Evolutionary conservation across 2,797 vertebrate genomes (phyloP).

Genomic region (Scyliorhinus canicula): DNA sequence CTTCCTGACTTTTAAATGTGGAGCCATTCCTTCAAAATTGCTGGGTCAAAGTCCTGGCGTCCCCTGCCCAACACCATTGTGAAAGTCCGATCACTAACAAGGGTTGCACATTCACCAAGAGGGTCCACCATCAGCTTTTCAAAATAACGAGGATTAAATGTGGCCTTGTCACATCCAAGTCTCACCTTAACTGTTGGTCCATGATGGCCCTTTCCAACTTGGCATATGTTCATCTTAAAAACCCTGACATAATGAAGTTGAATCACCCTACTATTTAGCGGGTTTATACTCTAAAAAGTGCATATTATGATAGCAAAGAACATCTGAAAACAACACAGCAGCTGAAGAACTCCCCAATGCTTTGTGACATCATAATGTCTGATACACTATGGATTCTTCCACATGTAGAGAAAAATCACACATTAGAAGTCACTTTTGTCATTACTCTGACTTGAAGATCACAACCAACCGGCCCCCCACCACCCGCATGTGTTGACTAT

Average conservation of each 20-base stretch:
- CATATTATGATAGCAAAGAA: not conserved
- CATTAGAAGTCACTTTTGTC: not conserved
- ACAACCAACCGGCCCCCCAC: no score
- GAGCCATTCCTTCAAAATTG: not conserved
- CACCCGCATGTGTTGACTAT: not conserved
- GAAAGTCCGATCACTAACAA: not conserved
- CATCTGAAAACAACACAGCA: not conserved
- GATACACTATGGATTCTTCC: not conserved
- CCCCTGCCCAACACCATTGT: not conserved
- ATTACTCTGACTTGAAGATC: not conserved
- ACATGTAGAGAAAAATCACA: not conserved
- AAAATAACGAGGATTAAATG: not conserved
- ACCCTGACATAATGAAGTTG: not conserved
- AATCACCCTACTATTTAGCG: not conserved
- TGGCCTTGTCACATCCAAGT: not conserved
- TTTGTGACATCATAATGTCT: slow-evolving; percentile 26
- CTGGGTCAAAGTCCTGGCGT: not conserved
- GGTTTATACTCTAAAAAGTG: not conserved
- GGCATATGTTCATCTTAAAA: not conserved
- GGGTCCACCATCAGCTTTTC: not conserved
- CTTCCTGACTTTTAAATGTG: not conserved
- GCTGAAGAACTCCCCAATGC: not conserved
- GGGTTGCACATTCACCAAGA: not conserved
- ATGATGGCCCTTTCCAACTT: not conserved
- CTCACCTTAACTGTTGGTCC: not conserved